A percentile compares a stretch with the other conserved stretches of the same genome.
phyloP scores from a whole-genome alignment of 2,888 invertebrate species.

The Drosophila borealis region DNA sequence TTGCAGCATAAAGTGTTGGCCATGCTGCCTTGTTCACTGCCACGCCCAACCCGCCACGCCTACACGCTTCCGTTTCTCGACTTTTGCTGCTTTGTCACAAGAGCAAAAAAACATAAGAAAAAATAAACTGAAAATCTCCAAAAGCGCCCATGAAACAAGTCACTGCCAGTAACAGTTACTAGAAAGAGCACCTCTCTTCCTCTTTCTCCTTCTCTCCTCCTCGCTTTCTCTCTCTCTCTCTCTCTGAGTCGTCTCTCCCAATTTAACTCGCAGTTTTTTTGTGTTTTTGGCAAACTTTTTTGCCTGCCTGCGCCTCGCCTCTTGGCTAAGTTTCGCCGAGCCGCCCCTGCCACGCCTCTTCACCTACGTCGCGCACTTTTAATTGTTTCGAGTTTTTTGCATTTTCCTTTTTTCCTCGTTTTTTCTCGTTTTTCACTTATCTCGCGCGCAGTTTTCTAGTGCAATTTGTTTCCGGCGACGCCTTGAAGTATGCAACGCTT shows the following conservation, averaged over 20 bases:
- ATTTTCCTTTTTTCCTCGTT: constrained; percentile 1
- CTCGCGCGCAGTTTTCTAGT: constrained; percentile 33
- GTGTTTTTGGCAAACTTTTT: constrained; percentile 59
- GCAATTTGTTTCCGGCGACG: constrained; percentile 54
- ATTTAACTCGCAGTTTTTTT: constrained; percentile 13
- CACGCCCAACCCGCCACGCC: constrained; percentile 10
- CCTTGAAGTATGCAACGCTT: constrained; percentile 44
- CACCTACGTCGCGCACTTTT: constrained; percentile 50
- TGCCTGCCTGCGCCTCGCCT: constrained; percentile 38
- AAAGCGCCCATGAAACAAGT: constrained; percentile 34
- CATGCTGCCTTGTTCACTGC: constrained; percentile 44
- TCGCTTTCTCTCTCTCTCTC: not conserved
- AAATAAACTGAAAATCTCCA: constrained; percentile 34
- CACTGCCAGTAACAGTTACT: constrained; percentile 61
- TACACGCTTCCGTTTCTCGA: constrained; percentile 50
- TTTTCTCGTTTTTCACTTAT: not conserved
- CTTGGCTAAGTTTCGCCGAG: constrained; percentile 51
- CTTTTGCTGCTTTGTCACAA: constrained; percentile 75
- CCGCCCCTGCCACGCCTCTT: constrained; percentile 5
- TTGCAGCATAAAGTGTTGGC: constrained; percentile 75
- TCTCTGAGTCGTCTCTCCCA: not conserved
- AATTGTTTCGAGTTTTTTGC: constrained; percentile 63
- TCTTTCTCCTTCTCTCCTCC: not conserved
- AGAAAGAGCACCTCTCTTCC: constrained; percentile 13
- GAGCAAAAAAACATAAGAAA: constrained; percentile 20